phyloP scores from a whole-genome alignment of 2,888 invertebrate species.

The Conomelus anceps region DNA sequence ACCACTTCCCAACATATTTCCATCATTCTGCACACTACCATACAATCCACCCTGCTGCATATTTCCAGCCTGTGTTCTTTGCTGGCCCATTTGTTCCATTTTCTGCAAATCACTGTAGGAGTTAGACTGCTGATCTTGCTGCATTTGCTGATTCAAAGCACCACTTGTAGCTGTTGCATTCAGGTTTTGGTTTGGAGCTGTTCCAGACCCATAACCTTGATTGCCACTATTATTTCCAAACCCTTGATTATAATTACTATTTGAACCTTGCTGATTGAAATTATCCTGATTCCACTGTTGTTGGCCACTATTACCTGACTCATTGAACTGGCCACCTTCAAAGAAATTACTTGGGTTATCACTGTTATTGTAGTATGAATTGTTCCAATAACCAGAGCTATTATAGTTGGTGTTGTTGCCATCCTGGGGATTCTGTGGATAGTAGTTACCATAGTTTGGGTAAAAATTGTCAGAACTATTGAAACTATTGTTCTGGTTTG shows the following conservation, averaged over 20 bases:
- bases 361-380: conserved; percentile 15
- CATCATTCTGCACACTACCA: neutral
- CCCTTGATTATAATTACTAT: conserved; percentile 11
- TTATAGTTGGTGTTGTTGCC: conserved; percentile 9
- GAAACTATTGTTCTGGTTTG: neutral
- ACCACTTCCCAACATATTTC: neutral
- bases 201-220: neutral
- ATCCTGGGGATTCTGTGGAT: conserved; percentile 9
- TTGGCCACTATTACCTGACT: neutral
- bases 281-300: conserved; percentile 1
- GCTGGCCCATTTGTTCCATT: neutral
- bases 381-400: conserved; percentile 18
- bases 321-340: neutral
- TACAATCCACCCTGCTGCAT: neutral
- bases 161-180: neutral
- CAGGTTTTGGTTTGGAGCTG: neutral
- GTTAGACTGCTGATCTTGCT: neutral
- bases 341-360: conserved; percentile 1
- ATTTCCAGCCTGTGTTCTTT: neutral
- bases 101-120: neutral
- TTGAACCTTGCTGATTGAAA: conserved; percentile 13
- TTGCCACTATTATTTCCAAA: conserved; percentile 13
- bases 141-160: neutral
- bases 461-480: neutral
- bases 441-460: conserved; percentile 4